These are phyloP conservation scores for Perizoma affinitatum DNA, from an alignment of 2,888 invertebrate genomes.

Conservation along the genomic window DNA sequence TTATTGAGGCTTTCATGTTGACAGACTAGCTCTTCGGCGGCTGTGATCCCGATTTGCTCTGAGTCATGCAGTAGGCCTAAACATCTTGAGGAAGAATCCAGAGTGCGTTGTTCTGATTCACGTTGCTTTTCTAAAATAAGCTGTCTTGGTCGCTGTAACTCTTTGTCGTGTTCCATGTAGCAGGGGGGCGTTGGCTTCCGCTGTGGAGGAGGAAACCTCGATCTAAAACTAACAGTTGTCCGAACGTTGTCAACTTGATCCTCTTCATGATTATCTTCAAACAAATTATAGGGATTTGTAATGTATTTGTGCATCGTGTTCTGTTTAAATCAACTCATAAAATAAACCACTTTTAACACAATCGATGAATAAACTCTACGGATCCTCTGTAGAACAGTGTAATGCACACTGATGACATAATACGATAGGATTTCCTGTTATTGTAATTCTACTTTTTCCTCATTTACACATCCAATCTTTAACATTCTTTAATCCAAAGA, in stretches of 20 bases:
- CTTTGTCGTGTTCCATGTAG: constrained; percentile 50
- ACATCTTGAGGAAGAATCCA: constrained; percentile 91
- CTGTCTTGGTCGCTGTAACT: constrained; percentile 87
- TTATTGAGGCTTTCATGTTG: constrained; percentile 96
- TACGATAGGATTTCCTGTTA: too few species aligned
- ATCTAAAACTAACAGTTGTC: constrained; percentile 6
- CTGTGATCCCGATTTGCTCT: constrained; percentile 95
- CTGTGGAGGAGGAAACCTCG: constrained; percentile 11
- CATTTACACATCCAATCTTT: too few species aligned
- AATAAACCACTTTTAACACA: too few species aligned
- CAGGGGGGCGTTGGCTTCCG: background rate
- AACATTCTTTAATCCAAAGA: too few species aligned
- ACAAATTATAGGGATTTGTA: constrained; percentile 9
- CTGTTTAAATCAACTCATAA: too few species aligned
- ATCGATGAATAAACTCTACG: too few species aligned
- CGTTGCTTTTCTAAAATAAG: constrained; percentile 88
- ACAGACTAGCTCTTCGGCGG: constrained; percentile 94
- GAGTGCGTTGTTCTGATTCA: constrained; percentile 91
- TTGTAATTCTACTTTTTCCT: too few species aligned
- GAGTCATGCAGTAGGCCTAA: constrained; percentile 93
- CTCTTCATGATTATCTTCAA: constrained; percentile 10
- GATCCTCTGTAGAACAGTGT: too few species aligned
- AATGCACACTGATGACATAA: too few species aligned
- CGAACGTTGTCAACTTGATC: background rate
- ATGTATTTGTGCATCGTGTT: constrained; percentile 21